Evolutionary conservation across 2,797 vertebrate species (phyloP), one percentile per base, ranked within the genome.

Genomic region (Crotalus adamanteus): DNA sequence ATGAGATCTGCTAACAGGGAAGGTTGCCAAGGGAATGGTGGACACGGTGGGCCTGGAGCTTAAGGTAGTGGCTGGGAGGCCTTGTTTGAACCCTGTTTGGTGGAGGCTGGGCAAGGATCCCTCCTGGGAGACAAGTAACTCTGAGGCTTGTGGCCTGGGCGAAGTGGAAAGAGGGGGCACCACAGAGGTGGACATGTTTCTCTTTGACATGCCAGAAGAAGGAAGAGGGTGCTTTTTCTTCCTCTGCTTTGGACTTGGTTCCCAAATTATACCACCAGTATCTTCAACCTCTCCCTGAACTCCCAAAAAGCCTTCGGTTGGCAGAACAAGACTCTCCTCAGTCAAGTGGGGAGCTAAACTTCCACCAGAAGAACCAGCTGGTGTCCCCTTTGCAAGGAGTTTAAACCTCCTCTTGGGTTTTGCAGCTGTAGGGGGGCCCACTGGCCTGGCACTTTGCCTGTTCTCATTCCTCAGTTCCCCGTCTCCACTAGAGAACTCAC

Each of bases 31-130:
- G 28, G 89, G 65, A 60, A 94, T 65, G 86, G 91, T 94, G 86
- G 91, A 94, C 37, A 94, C 91, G 0, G 57, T 92, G 3, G 93
- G 93, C 51, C 37, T 56, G 59, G 93, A 65, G 37, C 31, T 47
- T 51, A 57, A 22, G 1, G 91, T 92, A 5, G 87, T 83, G 18
- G 47, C 55, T 20, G 14, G 16, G 86, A 60, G 42, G 51, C 42
- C 25, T 4, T 85, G 25, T 47, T 89, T 60, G 65, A 53, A 26
- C 3, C 26, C 63, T 37, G 5, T 69, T 18, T n/a, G 65, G n/a
- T 63, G 86, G 65, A 63, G 69, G 60, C 16, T 57, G 8, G 37
- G n/a, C 57, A 51, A 42, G 59, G 57, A 51, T 28, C 42, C 65
- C 7, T 85, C 90, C 65, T 47, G 57, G 26, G 69, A 65, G 61